Conservation (phyloP, 2,797 vertebrate genomes). For the Smutsia temminckii region DNA sequence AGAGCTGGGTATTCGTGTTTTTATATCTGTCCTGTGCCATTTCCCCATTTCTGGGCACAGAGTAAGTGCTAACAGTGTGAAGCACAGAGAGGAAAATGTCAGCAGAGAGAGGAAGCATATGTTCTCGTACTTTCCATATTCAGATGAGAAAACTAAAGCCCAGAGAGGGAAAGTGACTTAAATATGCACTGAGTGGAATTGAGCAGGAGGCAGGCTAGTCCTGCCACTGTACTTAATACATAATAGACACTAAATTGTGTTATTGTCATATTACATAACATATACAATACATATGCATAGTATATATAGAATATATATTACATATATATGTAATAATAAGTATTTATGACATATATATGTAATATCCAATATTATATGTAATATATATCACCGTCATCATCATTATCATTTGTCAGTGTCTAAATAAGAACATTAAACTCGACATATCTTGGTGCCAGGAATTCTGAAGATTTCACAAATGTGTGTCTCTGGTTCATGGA, state of each 20-base stretch:
- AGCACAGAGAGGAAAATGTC: slow-evolving; percentile 40
- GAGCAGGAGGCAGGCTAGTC: neutral
- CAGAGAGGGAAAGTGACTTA: neutral
- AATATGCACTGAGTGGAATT: neutral
- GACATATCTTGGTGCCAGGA: neutral
- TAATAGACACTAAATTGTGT: neutral
- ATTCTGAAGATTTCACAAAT: neutral
- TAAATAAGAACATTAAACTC: neutral
- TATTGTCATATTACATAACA: neutral
- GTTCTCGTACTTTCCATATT: slow-evolving; percentile 10
- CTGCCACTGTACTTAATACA: neutral
- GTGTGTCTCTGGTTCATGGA: neutral
- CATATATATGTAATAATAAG: neutral
- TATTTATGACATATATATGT: neutral
- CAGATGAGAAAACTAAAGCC: slow-evolving; percentile 31
- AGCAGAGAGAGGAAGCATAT: slow-evolving; percentile 47
- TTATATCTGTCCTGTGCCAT: neutral
- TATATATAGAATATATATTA: neutral
- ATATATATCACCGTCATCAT: neutral
- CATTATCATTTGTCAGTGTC: neutral
- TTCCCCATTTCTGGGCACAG: slow-evolving; percentile 18
- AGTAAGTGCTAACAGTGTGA: slow-evolving; percentile 2
- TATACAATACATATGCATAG: neutral
- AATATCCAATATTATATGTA: no score
- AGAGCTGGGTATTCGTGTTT: neutral